Evolutionary conservation across 53 echinoderm and acorn worm species (phyloP), one percentile per base, ranked within the genome.

Genomic region (Paracentrotus lividus): DNA sequence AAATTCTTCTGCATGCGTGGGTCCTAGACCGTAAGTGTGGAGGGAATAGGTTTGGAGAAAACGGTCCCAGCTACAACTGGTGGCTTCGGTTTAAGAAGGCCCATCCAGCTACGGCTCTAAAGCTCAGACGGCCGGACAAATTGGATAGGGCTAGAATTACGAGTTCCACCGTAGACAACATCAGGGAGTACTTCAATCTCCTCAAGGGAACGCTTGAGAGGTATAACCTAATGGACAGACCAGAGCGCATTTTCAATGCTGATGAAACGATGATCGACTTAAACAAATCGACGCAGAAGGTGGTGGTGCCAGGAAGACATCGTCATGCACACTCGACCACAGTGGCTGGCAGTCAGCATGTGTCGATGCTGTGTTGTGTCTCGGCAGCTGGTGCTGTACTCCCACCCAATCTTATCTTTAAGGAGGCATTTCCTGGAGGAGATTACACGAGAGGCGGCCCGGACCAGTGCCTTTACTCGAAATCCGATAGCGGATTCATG

Each of bases 31-130:
- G 45, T 23, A 78, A 58, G 49, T 44, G 32, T 67, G 91, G 88
- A 1, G 55, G 23, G 5, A 67, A 42, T 20, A 90, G 64, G 60
- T 94, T 94, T 78, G 88, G 93, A 6, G 52, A 42, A 7, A 95
- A 95, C 20, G 93, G 95, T 0, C 95, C 95, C 1, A 95, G 95
- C 90, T 86, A 88, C 75, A 76, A 93, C n/a, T 95, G 95, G 93
- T 95, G 65, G 95, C 56, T 43, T 43, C 31, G 81, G 78, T 23
- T 95, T 95, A 88, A 55, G 29, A 14, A 89, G 31, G 32, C 51
- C 53, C 32, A 92, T 29, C 78, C 92, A 3, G 85, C 93, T 65
- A 68, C 85, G 9, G 56, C 23, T 18, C 27, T 95, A 5, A 58
- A 52, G 23, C 49, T 95, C 4, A 20, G 90, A 45, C 42, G 93